These are phyloP conservation scores for Trichonephila clavata DNA, from an alignment of 1,140 invertebrate genomes.

Conservation along the genomic window DNA sequence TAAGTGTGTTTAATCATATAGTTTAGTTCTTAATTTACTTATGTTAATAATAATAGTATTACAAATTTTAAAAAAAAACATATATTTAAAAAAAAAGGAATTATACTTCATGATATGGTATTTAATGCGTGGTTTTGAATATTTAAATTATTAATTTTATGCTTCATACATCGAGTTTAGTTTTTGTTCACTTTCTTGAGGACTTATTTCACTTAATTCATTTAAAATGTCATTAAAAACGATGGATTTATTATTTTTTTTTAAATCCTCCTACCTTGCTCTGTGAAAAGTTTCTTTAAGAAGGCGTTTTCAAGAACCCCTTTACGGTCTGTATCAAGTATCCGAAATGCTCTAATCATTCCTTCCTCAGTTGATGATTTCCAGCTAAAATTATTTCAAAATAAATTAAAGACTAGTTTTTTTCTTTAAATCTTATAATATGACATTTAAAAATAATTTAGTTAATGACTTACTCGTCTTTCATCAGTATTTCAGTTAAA, in stretches of 20 bases:
- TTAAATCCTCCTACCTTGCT: not conserved
- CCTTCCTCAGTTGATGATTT: not conserved
- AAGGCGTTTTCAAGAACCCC: not conserved
- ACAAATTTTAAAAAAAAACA: too few species aligned
- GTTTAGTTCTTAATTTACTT: too few species aligned
- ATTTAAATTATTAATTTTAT: too few species aligned
- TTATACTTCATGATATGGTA: too few species aligned
- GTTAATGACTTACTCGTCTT: not conserved
- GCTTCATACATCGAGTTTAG: too few species aligned
- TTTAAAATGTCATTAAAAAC: too few species aligned
- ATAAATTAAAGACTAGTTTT: not conserved
- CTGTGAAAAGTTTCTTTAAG: not conserved
- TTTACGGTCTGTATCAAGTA: not conserved
- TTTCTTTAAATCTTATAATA: not conserved
- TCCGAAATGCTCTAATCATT: not conserved
- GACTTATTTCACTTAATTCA: not conserved
- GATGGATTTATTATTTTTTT: too few species aligned
- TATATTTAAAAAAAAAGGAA: too few species aligned
- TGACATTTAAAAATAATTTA: not conserved
- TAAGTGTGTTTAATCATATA: too few species aligned
- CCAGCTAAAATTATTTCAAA: not conserved
- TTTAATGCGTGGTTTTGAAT: too few species aligned
- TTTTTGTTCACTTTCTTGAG: not conserved
- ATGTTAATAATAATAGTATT: too few species aligned
- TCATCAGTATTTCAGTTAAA: constrained; percentile 19